A percentile compares a stretch with the other conserved stretches of the same genome.
Evolutionary conservation across 2,888 invertebrate species (phyloP).

Genomic region (Rutpela maculata): DNA sequence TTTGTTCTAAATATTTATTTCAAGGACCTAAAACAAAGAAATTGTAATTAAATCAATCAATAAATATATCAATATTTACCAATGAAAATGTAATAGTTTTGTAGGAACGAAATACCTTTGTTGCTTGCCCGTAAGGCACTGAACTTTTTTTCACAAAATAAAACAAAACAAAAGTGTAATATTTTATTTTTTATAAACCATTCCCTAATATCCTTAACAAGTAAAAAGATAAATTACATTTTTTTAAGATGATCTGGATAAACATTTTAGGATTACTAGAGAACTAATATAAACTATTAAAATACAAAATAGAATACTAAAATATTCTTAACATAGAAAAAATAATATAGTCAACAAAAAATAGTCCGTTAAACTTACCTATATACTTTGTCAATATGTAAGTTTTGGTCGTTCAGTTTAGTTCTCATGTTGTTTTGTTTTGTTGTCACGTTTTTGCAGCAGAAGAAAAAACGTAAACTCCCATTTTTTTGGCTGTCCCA

Average conservation of each 20-base stretch:
- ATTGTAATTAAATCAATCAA: not conserved
- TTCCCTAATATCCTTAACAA: not conserved
- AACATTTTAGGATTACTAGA: constrained; percentile 2
- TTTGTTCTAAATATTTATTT: not conserved
- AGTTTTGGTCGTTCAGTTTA: not conserved
- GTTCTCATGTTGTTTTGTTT: not conserved
- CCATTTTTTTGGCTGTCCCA: too few relatives aligned
- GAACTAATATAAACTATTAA: not conserved
- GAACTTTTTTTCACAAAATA: not conserved
- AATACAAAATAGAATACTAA: not conserved
- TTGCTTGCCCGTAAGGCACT: too few relatives aligned
- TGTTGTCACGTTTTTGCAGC: too few relatives aligned
- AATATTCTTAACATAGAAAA: not conserved
- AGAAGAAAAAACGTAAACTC: too few relatives aligned
- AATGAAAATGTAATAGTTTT: too few relatives aligned
- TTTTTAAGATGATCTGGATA: not conserved
- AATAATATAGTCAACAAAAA: not conserved
- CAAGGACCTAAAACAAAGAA: not conserved
- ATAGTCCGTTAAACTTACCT: not conserved
- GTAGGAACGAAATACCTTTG: too few relatives aligned
- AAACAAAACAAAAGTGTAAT: not conserved
- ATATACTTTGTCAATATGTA: not conserved
- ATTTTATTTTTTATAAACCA: not conserved
- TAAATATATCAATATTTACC: too few relatives aligned
- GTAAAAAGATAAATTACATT: not conserved